Evolutionary conservation across 2,888 invertebrate genomes (phyloP), one percentile per base, ranked within the genome.

Genomic region (Adineta ricciae): DNA sequence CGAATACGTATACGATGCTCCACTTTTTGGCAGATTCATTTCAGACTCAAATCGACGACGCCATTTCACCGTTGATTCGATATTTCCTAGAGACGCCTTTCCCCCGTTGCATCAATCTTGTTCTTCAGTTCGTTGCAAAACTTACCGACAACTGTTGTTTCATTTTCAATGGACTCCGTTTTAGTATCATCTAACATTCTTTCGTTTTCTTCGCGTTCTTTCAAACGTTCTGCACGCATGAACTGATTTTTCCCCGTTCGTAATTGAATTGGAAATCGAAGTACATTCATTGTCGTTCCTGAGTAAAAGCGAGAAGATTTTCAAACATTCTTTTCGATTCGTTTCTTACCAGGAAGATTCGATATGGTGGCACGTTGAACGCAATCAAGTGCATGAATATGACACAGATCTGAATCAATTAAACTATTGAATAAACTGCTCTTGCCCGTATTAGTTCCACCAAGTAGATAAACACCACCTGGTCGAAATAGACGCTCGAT

Each of bases 401-500:
- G 95, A 90, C 98, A 97, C 89, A 95, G 94, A 91, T 98, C 98
- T 0, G 97, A 97, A 87, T 94, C 94, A 3, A 98, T 90, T 11
- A 99, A 91, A 7, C 94, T 92, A 91, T 98, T 99, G 90, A 97
- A 99, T 27, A 99, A 91, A 0, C 96, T 94, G 83, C 97, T 97
- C 90, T 98, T 98, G 1, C 98, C 98, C 0, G 95, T 96, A 91
- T 99, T 98, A 0, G 97, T 96, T 89, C 95, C 95, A 1, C 98
- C 98, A 2, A 98, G 92, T 41, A 98, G 91, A 90, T 94, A 98
- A 16, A 98, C 94, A 88, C 92, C 90, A 83, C 92, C 92, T 91
- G 87, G 46, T 56, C 32, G 11, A 36, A 50, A 82, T 72, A 64
- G 5, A 11, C 11, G 46, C 11, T 8, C 11, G 46, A 46, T 46